Percentiles rank a stretch among this genome's conserved stretches.
phyloP scores from a whole-genome alignment of 2,797 vertebrate genomes.

The Dipus sagitta region DNA sequence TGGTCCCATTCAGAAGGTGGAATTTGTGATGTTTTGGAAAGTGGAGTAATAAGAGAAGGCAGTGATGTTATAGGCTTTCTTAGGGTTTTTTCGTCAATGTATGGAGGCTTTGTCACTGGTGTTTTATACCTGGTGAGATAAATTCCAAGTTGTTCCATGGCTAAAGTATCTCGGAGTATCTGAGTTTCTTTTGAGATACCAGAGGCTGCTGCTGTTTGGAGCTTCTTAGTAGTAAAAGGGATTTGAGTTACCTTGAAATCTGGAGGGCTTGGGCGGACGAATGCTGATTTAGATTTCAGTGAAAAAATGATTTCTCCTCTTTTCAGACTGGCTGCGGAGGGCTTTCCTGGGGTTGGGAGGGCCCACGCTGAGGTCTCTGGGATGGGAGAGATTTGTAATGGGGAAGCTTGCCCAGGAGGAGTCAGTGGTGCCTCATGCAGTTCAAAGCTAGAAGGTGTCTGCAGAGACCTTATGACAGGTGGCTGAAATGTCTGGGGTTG shows the following conservation, averaged over 20 bases:
- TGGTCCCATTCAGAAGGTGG: slow-evolving; percentile 29
- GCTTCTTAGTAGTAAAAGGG: slow-evolving; percentile 33
- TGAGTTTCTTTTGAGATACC: slow-evolving; percentile 47
- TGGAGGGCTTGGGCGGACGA: slow-evolving; percentile 26
- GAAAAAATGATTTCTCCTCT: slow-evolving; percentile 44
- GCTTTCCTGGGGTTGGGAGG: not conserved
- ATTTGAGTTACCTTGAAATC: slow-evolving; percentile 18
- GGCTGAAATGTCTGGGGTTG: slow-evolving; percentile 2
- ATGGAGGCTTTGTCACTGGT: slow-evolving; percentile 4
- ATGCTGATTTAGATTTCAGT: slow-evolving; percentile 34
- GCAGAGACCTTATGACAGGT: not conserved
- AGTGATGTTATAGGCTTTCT: slow-evolving; percentile 14
- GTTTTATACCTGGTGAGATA: slow-evolving; percentile 7
- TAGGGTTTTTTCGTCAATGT: not conserved
- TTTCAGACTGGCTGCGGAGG: slow-evolving; percentile 41
- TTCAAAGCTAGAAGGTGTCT: not conserved
- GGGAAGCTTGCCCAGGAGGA: not conserved
- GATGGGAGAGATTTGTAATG: not conserved
- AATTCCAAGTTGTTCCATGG: slow-evolving; percentile 34
- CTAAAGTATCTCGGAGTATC: not conserved
- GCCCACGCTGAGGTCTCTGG: not conserved
- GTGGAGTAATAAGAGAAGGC: slow-evolving; percentile 16
- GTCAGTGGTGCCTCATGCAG: not conserved
- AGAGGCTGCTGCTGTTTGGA: slow-evolving; percentile 49
- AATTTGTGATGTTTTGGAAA: slow-evolving; percentile 24